These are phyloP conservation scores for Callimorpha dominula DNA, from an alignment of 2,888 invertebrate species.

Conservation along the genomic window DNA sequence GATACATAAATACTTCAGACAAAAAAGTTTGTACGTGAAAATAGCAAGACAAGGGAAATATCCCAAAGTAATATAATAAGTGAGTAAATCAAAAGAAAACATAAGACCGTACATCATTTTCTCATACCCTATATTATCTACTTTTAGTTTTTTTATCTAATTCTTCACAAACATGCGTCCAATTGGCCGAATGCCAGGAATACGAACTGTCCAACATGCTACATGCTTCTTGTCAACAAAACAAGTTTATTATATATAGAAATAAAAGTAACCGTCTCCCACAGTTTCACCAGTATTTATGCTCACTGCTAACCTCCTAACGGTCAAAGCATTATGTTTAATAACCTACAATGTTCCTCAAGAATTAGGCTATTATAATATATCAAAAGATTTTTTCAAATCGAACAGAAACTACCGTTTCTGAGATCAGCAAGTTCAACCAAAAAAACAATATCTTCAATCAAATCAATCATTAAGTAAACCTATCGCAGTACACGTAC, in stretches of 20 bases:
- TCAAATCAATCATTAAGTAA: too few relatives aligned
- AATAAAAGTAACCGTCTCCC: background rate
- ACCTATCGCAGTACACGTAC: too few relatives aligned
- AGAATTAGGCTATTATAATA: background rate
- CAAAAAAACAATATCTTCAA: too few relatives aligned
- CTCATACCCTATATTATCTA: constrained; percentile 4
- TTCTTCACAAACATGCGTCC: constrained; percentile 10
- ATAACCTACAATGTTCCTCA: background rate
- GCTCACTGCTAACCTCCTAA: background rate
- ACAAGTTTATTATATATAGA: background rate
- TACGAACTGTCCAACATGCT: constrained; percentile 2
- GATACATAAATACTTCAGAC: too few relatives aligned
- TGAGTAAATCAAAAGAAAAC: background rate
- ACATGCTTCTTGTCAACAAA: constrained; percentile 4
- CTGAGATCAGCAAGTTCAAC: background rate
- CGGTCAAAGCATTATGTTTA: background rate
- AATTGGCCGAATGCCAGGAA: constrained; percentile 16
- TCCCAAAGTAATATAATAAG: background rate
- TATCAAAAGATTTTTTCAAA: background rate
- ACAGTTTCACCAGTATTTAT: background rate
- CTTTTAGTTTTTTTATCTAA: constrained; percentile 19
- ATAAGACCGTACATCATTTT: constrained; percentile 5
- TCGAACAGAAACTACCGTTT: background rate
- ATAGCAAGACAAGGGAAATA: too few relatives aligned
- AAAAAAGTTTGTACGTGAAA: too few relatives aligned